Percentiles rank a stretch among this genome's conserved stretches.
These are phyloP conservation scores for Arvicola amphibius DNA, from an alignment of 2,797 vertebrate species.

Conservation along the genomic window DNA sequence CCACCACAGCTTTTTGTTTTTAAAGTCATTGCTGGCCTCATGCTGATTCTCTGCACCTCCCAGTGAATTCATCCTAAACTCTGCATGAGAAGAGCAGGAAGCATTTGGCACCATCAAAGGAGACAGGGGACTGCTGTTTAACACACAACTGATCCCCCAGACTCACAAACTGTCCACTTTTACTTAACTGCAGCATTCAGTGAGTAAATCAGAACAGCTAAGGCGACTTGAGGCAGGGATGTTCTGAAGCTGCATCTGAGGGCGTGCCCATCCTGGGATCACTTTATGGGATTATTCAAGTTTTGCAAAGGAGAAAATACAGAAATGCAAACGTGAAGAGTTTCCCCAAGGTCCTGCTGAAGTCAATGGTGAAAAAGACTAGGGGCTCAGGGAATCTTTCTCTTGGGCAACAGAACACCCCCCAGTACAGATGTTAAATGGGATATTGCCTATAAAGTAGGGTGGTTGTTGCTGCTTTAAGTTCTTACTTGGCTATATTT, in stretches of 20 bases:
- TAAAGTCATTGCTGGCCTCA: neutral
- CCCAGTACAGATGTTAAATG: constrained; percentile 38
- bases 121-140: neutral
- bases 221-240: neutral
- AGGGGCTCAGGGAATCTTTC: neutral
- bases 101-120: constrained; percentile 15
- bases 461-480: neutral
- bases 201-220: constrained; percentile 18
- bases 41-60: constrained; percentile 27
- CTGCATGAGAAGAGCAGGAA: constrained; percentile 32
- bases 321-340: constrained; percentile 49
- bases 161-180: constrained; percentile 16
- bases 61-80: neutral
- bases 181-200: constrained; percentile 7
- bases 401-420: neutral
- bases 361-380: neutral
- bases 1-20: neutral
- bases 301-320: constrained; percentile 67
- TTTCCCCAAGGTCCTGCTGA: constrained; percentile 21
- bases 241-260: constrained; percentile 17
- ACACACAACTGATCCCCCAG: constrained; percentile 21
- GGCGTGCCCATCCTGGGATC: neutral
- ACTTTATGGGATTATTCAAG: constrained; percentile 45
- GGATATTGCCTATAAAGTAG: constrained; percentile 42
- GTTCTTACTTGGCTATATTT: constrained; percentile 63